Percentiles rank a stretch among this genome's conserved stretches.
These are phyloP conservation scores for Monopterus albus DNA, from an alignment of 2,113 vertebrate genomes.

Conservation along the genomic window DNA sequence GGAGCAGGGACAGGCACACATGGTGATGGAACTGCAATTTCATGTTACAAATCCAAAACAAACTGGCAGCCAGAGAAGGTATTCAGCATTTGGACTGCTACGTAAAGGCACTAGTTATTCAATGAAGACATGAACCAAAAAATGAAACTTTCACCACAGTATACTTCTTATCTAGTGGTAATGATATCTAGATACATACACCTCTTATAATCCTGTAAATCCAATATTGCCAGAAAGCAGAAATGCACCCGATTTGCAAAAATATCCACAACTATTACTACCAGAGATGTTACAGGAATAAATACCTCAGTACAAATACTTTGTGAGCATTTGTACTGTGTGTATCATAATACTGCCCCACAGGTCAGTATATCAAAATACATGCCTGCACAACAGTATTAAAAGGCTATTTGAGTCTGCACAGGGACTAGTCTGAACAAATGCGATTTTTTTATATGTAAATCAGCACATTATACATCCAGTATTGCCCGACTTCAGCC, in stretches of 20 bases:
- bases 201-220: too few relatives aligned
- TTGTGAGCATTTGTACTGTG: background rate
- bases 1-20: background rate
- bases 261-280: background rate
- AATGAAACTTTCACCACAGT: background rate
- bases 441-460: background rate
- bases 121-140: background rate
- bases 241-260: background rate
- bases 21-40: conserved; percentile 6
- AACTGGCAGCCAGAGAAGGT: background rate
- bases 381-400: background rate
- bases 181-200: too few relatives aligned
- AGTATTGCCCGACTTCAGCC: conserved; percentile 1
- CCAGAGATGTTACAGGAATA: background rate
- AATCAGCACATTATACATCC: background rate
- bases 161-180: background rate
- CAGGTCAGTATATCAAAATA: background rate
- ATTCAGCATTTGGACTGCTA: background rate
- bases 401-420: background rate
- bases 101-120: background rate
- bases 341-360: background rate
- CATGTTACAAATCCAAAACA: background rate
- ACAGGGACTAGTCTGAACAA: conserved; percentile 7
- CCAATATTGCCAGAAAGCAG: background rate
- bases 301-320: background rate